A percentile compares a stretch with the other conserved stretches of the same genome.
These are phyloP conservation scores for Polyommatus icarus DNA, from an alignment of 2,888 invertebrate species.

Conservation along the genomic window DNA sequence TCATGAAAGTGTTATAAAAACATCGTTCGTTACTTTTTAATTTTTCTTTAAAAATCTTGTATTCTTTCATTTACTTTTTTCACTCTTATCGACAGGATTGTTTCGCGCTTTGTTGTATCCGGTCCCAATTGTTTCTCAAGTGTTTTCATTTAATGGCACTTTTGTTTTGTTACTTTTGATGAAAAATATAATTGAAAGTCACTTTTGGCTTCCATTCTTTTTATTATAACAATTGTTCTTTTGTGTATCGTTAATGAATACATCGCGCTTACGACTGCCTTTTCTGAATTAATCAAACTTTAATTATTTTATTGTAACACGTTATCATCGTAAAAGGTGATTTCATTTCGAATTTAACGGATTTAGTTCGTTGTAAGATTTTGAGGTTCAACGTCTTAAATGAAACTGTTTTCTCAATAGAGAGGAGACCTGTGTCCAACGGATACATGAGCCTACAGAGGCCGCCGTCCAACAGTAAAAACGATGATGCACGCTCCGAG, in stretches of 20 bases:
- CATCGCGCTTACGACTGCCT: not conserved
- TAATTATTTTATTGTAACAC: not conserved
- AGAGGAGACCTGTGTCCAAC: conserved; percentile 73
- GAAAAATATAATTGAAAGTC: conserved; percentile 30
- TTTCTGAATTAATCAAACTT: not conserved
- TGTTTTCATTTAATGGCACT: conserved; percentile 31
- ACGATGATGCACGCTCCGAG: conserved; percentile 69
- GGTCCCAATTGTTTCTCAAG: conserved; percentile 29
- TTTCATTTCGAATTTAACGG: not conserved
- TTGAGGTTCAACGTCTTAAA: not conserved
- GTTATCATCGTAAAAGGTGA: not conserved
- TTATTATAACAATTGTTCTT: conserved; percentile 1
- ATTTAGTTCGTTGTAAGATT: not conserved
- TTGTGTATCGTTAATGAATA: conserved; percentile 5
- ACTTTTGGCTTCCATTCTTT: conserved; percentile 27
- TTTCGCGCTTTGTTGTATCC: conserved; percentile 28
- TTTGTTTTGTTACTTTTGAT: conserved; percentile 29
- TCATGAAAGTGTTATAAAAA: not conserved
- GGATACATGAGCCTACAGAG: conserved; percentile 78
- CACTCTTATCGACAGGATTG: conserved; percentile 25
- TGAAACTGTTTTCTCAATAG: conserved; percentile 45
- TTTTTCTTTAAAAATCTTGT: conserved; percentile 9
- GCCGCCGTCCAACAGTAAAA: conserved; percentile 63
- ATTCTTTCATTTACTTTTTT: conserved; percentile 25
- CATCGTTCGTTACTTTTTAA: conserved; percentile 1